Base-by-base conservation (phyloP, 2,797 vertebrate species). In the Pangasius sanitwongsei region DNA sequence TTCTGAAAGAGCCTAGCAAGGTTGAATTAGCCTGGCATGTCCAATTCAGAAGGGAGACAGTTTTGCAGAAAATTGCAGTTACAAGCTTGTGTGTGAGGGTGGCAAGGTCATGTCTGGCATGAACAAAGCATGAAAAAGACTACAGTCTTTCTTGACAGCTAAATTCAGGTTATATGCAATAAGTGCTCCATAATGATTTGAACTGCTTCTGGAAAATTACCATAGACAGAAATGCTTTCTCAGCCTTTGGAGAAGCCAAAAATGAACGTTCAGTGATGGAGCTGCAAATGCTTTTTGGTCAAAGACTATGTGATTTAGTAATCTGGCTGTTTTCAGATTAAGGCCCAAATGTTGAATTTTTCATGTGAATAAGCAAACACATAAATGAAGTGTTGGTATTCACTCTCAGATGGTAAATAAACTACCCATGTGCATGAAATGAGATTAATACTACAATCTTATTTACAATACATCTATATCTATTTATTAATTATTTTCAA, bases 61-160 rank as follows among this genome's bases (percentile, higher is more conserved):
- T 84, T 90, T 92, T 89, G 70, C 90, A 92, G 86, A 91, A 91
- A 91, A 92, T 91, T 90, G 89, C 91, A 82, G 89, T 90, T 91
- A 89, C 90, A 85, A 84, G 72, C 83, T 86, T 88, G 89, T 92
- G 86, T 90, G 88, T 65, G 63, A 65, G 86, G 90, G 25, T 34
- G 15, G 34, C 23, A 41, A 87, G 90, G 87, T 90, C 91, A 88
- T 86, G 85, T 89, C 85, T 77, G 69, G 61, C 82, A 85, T 86
- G 87, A 89, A 86, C 67, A 65, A 85, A 81, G 48, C 87, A 85
- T 88, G 72, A 87, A 91, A 85, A 89, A 72, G 2, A 89, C 41
- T 83, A 72, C 67, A 86, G 87, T 87, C 57, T 87, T 83, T 85
- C 72, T 69, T 86, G 50, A 86, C 48, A 89, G 74, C 72, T 59